These are phyloP conservation scores for Meriones unguiculatus DNA, from an alignment of 2,113 vertebrate genomes.

Conservation along the genomic window DNA sequence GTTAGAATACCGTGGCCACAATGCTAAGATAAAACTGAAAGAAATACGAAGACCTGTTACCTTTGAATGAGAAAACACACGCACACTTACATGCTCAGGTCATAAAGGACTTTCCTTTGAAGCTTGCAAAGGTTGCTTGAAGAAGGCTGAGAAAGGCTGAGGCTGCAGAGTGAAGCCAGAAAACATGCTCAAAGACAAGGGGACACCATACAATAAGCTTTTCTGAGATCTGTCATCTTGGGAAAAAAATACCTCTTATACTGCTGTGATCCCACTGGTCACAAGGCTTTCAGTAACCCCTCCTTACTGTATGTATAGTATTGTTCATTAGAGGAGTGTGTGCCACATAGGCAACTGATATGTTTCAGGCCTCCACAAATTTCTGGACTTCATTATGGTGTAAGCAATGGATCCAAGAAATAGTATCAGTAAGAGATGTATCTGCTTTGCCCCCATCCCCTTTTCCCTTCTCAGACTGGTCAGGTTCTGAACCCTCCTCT, in stretches of 20 bases:
- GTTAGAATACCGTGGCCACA: not conserved
- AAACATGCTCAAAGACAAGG: not conserved
- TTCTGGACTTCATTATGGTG: not conserved
- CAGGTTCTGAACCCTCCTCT: not conserved
- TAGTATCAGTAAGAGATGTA: not conserved
- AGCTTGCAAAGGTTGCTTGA: not conserved
- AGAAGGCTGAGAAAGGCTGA: not conserved
- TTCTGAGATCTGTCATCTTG: not conserved
- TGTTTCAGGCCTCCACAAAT: not conserved
- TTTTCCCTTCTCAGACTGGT: not conserved
- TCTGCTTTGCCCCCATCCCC: not conserved
- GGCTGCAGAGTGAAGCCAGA: not conserved
- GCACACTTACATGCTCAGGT: not conserved
- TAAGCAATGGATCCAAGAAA: not conserved
- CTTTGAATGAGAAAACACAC: not conserved
- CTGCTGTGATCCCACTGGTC: not conserved
- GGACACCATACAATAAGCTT: accelerated
- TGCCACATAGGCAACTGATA: not conserved
- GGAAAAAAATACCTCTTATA: not conserved
- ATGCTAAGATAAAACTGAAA: conserved; percentile 24
- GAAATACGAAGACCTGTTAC: not conserved
- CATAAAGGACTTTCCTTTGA: not conserved
- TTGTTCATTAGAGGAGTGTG: not conserved
- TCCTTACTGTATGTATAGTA: not conserved
- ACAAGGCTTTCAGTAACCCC: not conserved